These are phyloP conservation scores for Parotia lawesii DNA, from an alignment of 2,113 vertebrate species.

Conservation along the genomic window DNA sequence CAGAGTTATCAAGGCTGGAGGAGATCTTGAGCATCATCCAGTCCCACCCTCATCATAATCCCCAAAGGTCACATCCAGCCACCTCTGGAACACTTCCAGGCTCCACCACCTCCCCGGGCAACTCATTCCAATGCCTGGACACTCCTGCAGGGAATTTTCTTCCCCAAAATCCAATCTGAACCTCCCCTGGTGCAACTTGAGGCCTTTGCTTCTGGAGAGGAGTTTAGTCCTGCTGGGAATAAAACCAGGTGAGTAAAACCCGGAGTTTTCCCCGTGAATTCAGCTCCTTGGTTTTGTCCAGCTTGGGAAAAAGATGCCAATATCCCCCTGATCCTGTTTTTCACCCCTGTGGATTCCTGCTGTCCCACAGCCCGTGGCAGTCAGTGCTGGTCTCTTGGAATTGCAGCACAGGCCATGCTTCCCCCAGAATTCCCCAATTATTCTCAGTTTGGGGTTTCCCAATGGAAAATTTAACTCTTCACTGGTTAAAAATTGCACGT, in stretches of 20 bases:
- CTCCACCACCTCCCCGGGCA: background rate
- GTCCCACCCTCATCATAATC: background rate
- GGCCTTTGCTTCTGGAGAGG: background rate
- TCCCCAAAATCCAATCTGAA: background rate
- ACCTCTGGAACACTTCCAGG: background rate
- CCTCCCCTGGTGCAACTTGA: background rate
- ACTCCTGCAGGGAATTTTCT: background rate
- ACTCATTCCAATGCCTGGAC: background rate
- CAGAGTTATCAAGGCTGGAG: background rate
- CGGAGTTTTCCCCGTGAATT: rapidly evolving
- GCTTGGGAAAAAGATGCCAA: background rate
- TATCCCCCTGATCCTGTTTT: background rate
- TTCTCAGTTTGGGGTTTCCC: conserved; percentile 26
- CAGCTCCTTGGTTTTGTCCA: background rate
- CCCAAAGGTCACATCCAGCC: background rate
- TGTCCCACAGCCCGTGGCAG: background rate
- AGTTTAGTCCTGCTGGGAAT: background rate
- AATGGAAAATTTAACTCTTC: conserved; percentile 2
- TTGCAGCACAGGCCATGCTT: background rate
- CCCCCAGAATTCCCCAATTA: background rate
- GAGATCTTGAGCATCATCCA: background rate
- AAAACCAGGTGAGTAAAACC: background rate
- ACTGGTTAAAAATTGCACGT: background rate
- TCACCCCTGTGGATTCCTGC: background rate
- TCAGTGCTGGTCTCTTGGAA: background rate